phyloP scores from a whole-genome alignment of 2,797 vertebrate genomes.

The Naso thynnoides region DNA sequence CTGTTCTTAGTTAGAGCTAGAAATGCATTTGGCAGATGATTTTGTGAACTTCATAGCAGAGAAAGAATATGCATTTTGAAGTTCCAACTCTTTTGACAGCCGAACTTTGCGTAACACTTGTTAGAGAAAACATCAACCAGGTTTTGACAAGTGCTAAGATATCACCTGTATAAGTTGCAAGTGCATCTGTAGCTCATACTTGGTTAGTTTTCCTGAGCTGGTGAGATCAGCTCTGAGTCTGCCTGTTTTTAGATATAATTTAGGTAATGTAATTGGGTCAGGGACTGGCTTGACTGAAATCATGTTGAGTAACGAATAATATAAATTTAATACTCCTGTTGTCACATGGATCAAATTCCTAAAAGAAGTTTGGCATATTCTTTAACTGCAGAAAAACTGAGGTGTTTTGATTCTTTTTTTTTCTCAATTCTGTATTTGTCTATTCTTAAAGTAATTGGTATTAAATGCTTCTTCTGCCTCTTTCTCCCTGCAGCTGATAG shows the following conservation, averaged over 20 bases:
- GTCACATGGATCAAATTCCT: background rate
- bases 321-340: background rate
- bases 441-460: background rate
- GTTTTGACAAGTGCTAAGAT: too few relatives aligned
- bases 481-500: slow-evolving; percentile 88
- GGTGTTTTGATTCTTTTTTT: background rate
- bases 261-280: background rate
- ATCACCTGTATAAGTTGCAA: too few relatives aligned
- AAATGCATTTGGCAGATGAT: too few relatives aligned
- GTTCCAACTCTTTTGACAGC: too few relatives aligned
- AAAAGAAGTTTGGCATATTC: background rate
- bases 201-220: too few relatives aligned
- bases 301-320: background rate
- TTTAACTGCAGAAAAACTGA: background rate
- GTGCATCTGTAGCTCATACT: too few relatives aligned
- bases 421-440: background rate
- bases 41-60: too few relatives aligned
- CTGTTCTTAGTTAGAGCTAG: too few relatives aligned
- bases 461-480: background rate
- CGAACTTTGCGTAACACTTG: too few relatives aligned
- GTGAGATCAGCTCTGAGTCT: background rate
- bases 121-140: too few relatives aligned
- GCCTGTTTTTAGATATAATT: background rate
- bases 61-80: too few relatives aligned
- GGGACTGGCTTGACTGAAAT: background rate